Evolutionary conservation across 2,888 invertebrate species (phyloP).

Genomic region (Euzophera pinguis): DNA sequence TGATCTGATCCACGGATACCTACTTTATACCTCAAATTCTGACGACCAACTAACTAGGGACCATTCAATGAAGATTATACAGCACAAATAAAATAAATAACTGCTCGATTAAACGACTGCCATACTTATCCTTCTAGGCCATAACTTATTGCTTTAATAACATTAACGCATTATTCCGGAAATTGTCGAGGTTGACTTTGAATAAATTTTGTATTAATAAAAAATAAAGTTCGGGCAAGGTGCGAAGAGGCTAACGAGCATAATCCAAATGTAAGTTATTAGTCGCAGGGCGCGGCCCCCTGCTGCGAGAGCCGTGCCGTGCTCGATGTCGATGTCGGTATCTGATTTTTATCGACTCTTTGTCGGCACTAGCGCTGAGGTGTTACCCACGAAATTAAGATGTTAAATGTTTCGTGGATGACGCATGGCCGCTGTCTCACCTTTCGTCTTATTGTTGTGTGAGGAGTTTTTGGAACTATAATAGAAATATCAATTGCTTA

Average conservation of each 20-base stretch:
- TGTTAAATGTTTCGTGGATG: constrained; percentile 74
- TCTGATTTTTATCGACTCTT: constrained; percentile 71
- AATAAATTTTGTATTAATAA: constrained; percentile 75
- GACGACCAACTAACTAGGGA: background rate
- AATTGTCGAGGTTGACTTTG: constrained; percentile 60
- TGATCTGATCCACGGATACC: too few species aligned
- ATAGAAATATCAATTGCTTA: constrained; percentile 69
- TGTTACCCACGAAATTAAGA: constrained; percentile 76
- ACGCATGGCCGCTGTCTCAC: constrained; percentile 58
- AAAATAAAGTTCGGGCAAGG: constrained; percentile 71
- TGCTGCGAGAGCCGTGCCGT: constrained; percentile 54
- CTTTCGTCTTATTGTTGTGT: constrained; percentile 34
- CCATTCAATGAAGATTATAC: constrained; percentile 34
- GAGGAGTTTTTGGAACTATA: constrained; percentile 39
- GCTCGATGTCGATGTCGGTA: constrained; percentile 48
- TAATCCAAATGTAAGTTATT: constrained; percentile 77
- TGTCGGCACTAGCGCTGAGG: constrained; percentile 74
- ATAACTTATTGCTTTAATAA: constrained; percentile 69
- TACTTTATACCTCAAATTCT: too few species aligned
- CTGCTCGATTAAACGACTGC: constrained; percentile 35
- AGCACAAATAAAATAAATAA: constrained; percentile 56
- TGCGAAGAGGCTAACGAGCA: constrained; percentile 78
- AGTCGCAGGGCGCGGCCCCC: constrained; percentile 57
- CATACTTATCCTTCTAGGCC: constrained; percentile 57
- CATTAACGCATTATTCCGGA: constrained; percentile 67